Base-by-base conservation (phyloP, 1,140 invertebrate species). In the Eupeodes corollae region DNA sequence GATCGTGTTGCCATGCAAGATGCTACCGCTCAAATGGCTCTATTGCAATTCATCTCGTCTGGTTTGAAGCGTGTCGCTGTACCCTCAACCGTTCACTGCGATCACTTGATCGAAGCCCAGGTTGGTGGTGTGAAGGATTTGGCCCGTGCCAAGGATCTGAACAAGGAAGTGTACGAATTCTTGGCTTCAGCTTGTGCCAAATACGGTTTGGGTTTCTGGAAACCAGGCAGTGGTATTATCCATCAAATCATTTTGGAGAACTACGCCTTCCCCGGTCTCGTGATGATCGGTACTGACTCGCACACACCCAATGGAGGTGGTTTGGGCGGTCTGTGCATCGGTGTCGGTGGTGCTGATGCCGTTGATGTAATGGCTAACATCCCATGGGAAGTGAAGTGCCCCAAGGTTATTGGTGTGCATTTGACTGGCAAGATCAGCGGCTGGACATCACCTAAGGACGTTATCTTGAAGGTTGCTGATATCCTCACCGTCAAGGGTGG, bases 1-100 rank as follows among this genome's bases (percentile, higher is more conserved):
- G 97, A 99, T 70, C 79, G 96, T 55, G 97, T 99, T 43, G 97
- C 94, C 48, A 99, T 99, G 95, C 97, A 99, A 73, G 97, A 99
- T 80, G 97, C 97, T n/a, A 99, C 97, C 37, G 97, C 97, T n/a
- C 87, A 99, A 76, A 99, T 99, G 97, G 97, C 97, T 12, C 92
- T 99, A 88, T 72, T 99, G 49, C 97, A 99, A 73, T 99, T 99
- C 68, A 99, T 99, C 60, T 98, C 94, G 2, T 88, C 84, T 60
- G 97, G 97, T 41, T 71, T 99, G 41, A 90, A 91, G 37, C 80
- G 77, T 56, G 92, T 96, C 0, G 93, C 94, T 43, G 96, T 99
- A 6, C 97, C 97, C 1, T 96, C 93, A 5, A 99, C 97, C 16
- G 97, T 99, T 63, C 97, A 99, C 69, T 99, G 97, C 72, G 97